Evolutionary conservation across 2,797 vertebrate genomes (phyloP), one percentile per base, ranked within the genome.

Genomic region (Catostomus latipinnis): DNA sequence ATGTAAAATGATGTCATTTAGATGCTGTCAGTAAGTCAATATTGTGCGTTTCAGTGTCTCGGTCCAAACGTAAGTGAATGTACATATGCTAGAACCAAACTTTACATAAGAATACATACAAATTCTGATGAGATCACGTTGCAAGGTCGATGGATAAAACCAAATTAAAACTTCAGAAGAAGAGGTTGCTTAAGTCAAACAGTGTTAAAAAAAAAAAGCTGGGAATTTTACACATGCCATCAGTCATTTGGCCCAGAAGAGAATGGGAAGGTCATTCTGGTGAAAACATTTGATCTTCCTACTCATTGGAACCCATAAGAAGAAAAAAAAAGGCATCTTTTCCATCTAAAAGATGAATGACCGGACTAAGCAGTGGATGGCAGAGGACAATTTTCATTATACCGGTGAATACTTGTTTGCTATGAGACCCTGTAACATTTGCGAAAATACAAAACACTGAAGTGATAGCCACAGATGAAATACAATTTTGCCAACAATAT

Each of bases 201-300:
- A 13, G 6, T 66, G 79, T 76, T 81, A 76, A 76, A 8, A 18
- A 18, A 18, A 18, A 18, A 43, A 65, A 73, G 72, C 45, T 81
- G 82, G 50, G 74, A 76, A 69, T 71, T 72, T 53, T 67, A 34
- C 50, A 48, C 74, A 72, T 68, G 65, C 61, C 62, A 34, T 81
- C 63, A 78, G 56, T 87, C 22, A 43, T 52, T 80, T 16, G 48
- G 12, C 22, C 78, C 34, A 77, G 65, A 49, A 14, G 65, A 67
- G 69, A 76, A 68, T 45, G 74, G 81, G 74, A 57, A 85, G 70
- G 78, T 79, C n/a, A 66, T 14, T 49, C 56, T 72, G 79, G 45
- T 85, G 87, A 85, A 71, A 80, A 49, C 57, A 54, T 10, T 68
- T 82, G 82, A 88, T 71, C 34, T 85, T 75, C 48, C 46, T 56